Evolutionary conservation across 2,888 invertebrate species (phyloP).

Genomic region (Trypoxylon attenuatum): DNA sequence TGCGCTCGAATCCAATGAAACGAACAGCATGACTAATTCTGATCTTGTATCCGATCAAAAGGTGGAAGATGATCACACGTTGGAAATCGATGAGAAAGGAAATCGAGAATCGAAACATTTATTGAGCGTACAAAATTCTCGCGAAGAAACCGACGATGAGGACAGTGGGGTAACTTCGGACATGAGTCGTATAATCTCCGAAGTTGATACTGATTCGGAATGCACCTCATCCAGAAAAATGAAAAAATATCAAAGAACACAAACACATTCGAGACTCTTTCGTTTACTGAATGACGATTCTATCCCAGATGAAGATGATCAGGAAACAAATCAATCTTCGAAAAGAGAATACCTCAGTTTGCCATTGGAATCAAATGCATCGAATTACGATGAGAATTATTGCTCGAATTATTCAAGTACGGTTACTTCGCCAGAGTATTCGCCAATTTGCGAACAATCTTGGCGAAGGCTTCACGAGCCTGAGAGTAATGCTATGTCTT

Average conservation of each 20-base stretch:
- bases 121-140: conserved; percentile 57
- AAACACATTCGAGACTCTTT: conserved; percentile 84
- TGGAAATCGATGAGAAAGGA: conserved; percentile 6
- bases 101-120: conserved; percentile 34
- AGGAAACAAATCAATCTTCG: conserved; percentile 20
- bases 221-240: conserved; percentile 78
- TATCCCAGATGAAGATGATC: conserved; percentile 41
- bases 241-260: conserved; percentile 81
- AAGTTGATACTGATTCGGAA: conserved; percentile 80
- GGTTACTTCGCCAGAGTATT: conserved; percentile 76
- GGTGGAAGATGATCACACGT: conserved; percentile 5
- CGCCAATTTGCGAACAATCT: conserved; percentile 77
- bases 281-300: conserved; percentile 80
- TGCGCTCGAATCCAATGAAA: not conserved
- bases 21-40: not conserved
- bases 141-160: conserved; percentile 77
- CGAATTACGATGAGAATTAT: conserved; percentile 73
- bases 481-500: not conserved
- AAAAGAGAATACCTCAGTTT: conserved; percentile 54
- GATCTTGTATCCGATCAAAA: not conserved
- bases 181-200: conserved; percentile 81
- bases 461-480: conserved; percentile 76
- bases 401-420: conserved; percentile 66
- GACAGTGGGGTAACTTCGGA: conserved; percentile 85
- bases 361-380: conserved; percentile 46